A percentile compares a stretch with the other conserved stretches of the same genome.
Evolutionary conservation across 2,888 invertebrate species (phyloP).

Genomic region (Rhorus exstirpatorius): DNA sequence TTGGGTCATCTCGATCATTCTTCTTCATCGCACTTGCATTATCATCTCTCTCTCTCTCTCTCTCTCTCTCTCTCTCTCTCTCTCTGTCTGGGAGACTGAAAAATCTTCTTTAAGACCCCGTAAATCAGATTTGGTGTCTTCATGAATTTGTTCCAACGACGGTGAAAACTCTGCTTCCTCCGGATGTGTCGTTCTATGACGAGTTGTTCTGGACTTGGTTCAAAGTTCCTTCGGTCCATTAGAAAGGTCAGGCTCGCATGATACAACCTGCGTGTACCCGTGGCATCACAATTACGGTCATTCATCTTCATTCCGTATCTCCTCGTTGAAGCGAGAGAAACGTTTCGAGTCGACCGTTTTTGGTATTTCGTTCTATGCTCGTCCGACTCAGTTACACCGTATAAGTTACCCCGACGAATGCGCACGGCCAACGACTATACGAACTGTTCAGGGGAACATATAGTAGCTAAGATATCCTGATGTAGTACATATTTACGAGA

Average conservation of each 20-base stretch:
- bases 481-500: not conserved
- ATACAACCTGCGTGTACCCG: not conserved
- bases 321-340: not conserved
- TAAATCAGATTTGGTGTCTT: too few relatives aligned
- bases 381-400: not conserved
- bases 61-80: too few relatives aligned
- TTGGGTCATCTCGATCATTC: too few relatives aligned
- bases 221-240: not conserved
- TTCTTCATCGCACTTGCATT: too few relatives aligned
- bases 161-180: too few relatives aligned
- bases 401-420: too few relatives aligned
- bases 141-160: too few relatives aligned
- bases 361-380: not conserved
- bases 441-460: not conserved
- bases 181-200: too few relatives aligned
- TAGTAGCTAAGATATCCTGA: not conserved
- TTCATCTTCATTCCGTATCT: conserved; percentile 8
- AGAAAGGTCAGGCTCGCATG: not conserved
- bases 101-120: too few relatives aligned
- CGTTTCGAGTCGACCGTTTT: conserved; percentile 8
- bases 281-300: conserved; percentile 8
- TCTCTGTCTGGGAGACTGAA: too few relatives aligned
- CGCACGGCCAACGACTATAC: conserved; percentile 13
- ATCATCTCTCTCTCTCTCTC: too few relatives aligned
- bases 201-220: not conserved